Conservation (phyloP, 2,113 vertebrate species). For the Geococcyx californianus region DNA sequence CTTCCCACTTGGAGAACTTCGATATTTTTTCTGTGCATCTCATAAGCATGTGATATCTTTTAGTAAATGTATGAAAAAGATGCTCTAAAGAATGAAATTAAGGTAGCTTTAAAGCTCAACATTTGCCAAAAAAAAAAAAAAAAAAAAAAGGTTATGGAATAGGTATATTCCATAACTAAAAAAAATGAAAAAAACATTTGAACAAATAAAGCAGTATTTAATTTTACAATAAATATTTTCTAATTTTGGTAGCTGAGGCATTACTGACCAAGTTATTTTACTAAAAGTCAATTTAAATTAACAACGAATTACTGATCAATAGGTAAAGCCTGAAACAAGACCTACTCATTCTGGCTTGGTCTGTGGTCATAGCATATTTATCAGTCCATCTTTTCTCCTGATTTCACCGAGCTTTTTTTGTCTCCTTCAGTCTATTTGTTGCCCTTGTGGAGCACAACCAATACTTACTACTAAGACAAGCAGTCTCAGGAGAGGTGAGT, state of each 20-base stretch:
- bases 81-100: neutral
- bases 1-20: neutral
- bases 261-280: neutral
- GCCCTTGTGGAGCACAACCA: neutral
- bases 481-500: neutral
- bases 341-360: neutral
- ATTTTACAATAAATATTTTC: neutral
- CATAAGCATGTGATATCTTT: neutral
- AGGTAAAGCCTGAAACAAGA: neutral
- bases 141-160: neutral
- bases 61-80: neutral
- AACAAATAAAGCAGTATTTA: neutral
- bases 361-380: neutral
- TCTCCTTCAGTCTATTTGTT: neutral
- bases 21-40: neutral
- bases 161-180: too few relatives aligned
- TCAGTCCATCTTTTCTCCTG: neutral
- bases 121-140: neutral
- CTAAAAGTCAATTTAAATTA: neutral
- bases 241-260: neutral
- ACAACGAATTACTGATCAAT: neutral
- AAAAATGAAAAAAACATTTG: neutral
- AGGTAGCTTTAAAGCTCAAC: neutral
- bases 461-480: neutral
- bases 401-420: neutral